Evolutionary conservation across 1,140 invertebrate species (phyloP), one percentile per base, ranked within the genome.

Genomic region (Lasioglossum albipes): DNA sequence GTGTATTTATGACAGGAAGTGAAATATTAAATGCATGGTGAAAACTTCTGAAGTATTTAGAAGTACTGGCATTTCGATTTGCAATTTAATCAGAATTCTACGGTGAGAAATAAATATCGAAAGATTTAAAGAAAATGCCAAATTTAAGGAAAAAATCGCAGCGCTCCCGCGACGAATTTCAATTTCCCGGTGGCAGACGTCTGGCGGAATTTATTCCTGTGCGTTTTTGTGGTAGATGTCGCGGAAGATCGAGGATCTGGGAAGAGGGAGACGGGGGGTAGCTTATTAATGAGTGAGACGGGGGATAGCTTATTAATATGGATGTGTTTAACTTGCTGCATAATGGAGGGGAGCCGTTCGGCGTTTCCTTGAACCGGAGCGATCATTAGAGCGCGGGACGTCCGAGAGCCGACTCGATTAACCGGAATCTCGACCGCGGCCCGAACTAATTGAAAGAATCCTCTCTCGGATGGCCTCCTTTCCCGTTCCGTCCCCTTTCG

Each of bases 201-300:
- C 16, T 16, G 41, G 12, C 36, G 3, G 66, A 41, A 68, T 83
- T 69, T 57, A 74, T 74, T 73, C 52, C 31, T 41, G 66, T 52
- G 13, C 36, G 59, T 70, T 80, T 72, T 57, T 20, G 6, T 41
- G 59, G 42, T 64, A 18, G 31, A 59, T 45, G 61, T 70, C 18
- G 45, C 59, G 45, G 41, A 36, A 31, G 22, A 68, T 18, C 42
- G 31, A 82, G 74, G 74, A 59, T 68, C 12, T 18, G 42, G 42
- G 42, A 12, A 45, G 7, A 9, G 7, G 0, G 42, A 12, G 42
- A 10, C 7, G 7, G 42, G 42, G 42, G 2, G 2, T 4, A 41
- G 69, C 75, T 87, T 83, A 89, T 89, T 78, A 88, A 89, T 89
- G n/a, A n/a, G n/a, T n/a, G n/a, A n/a, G n/a, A n/a, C n/a, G 10